Conservation (phyloP, 2,113 vertebrate species). For the Thermophis baileyi region DNA sequence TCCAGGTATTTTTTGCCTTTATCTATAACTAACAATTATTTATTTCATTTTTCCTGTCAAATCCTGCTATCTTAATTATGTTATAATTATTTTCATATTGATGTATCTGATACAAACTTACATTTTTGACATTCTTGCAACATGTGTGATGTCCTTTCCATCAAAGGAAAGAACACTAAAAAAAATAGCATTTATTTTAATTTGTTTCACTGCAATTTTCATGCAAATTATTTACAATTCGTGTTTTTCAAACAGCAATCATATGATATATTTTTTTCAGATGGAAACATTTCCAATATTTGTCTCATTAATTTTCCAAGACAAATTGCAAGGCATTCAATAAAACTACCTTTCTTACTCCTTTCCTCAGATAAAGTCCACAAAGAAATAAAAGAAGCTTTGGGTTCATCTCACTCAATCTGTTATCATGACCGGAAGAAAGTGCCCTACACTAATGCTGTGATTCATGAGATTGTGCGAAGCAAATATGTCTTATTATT, state of each 20-base stretch:
- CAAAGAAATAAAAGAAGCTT: constrained; percentile 55
- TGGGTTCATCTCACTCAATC: constrained; percentile 25
- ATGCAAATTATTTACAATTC: neutral
- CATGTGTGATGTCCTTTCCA: neutral
- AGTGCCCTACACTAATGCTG: constrained; percentile 53
- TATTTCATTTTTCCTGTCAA: neutral
- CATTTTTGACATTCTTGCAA: neutral
- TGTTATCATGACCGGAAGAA: constrained; percentile 43
- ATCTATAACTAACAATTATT: neutral
- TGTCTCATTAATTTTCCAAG: neutral
- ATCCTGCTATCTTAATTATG: neutral
- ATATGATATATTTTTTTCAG: neutral
- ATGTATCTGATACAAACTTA: neutral
- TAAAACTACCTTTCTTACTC: neutral
- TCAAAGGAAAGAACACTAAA: neutral
- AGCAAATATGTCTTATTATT: constrained; percentile 41
- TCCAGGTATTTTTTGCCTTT: neutral
- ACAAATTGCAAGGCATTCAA: neutral
- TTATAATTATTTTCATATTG: neutral
- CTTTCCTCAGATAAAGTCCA: constrained; percentile 45
- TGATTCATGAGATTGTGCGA: constrained; percentile 52
- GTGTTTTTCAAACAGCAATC: neutral
- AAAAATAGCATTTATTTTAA: neutral
- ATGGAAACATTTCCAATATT: neutral
- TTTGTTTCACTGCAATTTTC: neutral